These are phyloP conservation scores for Sinopyrophorus schimmeli DNA, from an alignment of 2,888 invertebrate genomes.

Conservation along the genomic window DNA sequence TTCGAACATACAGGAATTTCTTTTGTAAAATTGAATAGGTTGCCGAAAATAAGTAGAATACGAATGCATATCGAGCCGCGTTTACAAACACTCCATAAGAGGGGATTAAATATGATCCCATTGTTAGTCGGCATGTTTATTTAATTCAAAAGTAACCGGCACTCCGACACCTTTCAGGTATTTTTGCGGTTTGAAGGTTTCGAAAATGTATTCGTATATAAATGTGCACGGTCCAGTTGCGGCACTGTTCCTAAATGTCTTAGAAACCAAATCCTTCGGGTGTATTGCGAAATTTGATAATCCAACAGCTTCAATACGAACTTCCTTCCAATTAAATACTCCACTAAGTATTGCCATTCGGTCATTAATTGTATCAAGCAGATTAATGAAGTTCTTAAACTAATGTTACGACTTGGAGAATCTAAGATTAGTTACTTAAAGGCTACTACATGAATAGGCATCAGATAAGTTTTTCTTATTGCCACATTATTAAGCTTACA, in stretches of 20 bases:
- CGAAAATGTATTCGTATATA: constrained; percentile 18
- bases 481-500: too few relatives aligned
- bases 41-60: constrained; percentile 17
- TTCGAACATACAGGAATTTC: constrained; percentile 3
- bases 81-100: constrained; percentile 32
- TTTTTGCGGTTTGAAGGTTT: constrained; percentile 20
- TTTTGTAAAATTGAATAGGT: constrained; percentile 11
- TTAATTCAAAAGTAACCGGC: constrained; percentile 26
- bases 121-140: constrained; percentile 29
- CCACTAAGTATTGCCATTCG: constrained; percentile 47
- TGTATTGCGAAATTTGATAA: constrained; percentile 47
- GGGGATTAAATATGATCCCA: constrained; percentile 34
- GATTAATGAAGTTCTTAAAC: constrained; percentile 54
- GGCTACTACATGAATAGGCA: too few relatives aligned
- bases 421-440: constrained; percentile 48
- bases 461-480: too few relatives aligned
- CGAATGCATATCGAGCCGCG: constrained; percentile 34
- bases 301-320: constrained; percentile 43
- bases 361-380: constrained; percentile 53
- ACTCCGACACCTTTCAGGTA: constrained; percentile 28
- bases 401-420: constrained; percentile 48
- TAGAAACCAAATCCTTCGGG: constrained; percentile 22
- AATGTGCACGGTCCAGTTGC: constrained; percentile 21
- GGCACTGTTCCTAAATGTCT: constrained; percentile 14
- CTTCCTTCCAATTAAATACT: constrained; percentile 50